phyloP scores from a whole-genome alignment of 2,888 invertebrate genomes.

The Dryadula phaetusa region DNA sequence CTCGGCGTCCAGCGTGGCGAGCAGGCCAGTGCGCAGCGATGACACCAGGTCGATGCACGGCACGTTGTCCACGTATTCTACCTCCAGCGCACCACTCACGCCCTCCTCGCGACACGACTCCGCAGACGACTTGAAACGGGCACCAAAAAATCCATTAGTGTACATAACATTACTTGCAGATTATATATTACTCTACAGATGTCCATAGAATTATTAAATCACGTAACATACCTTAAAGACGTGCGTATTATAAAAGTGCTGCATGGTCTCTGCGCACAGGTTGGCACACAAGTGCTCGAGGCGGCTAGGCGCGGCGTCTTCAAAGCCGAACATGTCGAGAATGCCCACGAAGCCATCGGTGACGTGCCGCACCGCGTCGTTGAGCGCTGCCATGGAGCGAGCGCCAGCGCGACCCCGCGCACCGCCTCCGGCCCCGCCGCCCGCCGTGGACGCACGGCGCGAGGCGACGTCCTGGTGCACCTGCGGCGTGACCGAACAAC shows the following conservation, averaged over 20 bases:
- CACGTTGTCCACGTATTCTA: conserved; percentile 97
- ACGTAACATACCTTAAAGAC: conserved; percentile 92
- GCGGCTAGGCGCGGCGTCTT: conserved; percentile 95
- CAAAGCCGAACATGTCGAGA: conserved; percentile 98
- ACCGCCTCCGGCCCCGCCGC: conserved; percentile 92
- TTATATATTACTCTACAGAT: not conserved
- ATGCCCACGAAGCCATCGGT: conserved; percentile 98
- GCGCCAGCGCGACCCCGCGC: conserved; percentile 90
- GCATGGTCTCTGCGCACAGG: conserved; percentile 98
- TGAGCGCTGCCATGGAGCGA: conserved; percentile 95
- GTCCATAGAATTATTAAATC: not conserved
- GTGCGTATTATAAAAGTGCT: conserved; percentile 98
- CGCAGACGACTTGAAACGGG: conserved; percentile 47
- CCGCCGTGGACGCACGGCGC: conserved; percentile 92
- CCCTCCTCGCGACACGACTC: conserved; percentile 97
- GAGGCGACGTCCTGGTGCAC: conserved; percentile 91
- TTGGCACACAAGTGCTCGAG: conserved; percentile 97
- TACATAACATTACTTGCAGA: not conserved
- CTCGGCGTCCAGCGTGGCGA: conserved; percentile 96
- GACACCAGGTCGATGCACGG: conserved; percentile 98
- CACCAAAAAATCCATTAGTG: not conserved
- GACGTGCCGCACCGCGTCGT: conserved; percentile 96
- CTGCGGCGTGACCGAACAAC: conserved; percentile 24
- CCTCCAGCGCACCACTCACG: conserved; percentile 94
- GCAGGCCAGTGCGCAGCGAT: conserved; percentile 94